A percentile compares a stretch with the other conserved stretches of the same genome.
Conservation (phyloP, 2,113 vertebrate species). For the Meriones unguiculatus region DNA sequence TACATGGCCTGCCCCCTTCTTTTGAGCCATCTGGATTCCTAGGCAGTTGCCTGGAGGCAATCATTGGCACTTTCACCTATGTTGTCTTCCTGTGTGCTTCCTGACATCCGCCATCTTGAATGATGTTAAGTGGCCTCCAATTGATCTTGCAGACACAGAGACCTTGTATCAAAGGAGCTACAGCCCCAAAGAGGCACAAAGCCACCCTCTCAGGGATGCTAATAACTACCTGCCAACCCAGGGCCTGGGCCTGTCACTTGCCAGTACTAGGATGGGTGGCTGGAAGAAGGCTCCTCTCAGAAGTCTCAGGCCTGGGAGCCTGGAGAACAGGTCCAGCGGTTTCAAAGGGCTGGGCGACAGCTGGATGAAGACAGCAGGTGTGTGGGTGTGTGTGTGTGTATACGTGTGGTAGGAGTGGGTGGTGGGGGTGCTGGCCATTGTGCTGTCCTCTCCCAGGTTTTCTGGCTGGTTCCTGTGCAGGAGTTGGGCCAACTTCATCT, state of each 20-base stretch:
- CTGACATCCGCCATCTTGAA: neutral
- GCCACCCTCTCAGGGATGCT: neutral
- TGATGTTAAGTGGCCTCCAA: neutral
- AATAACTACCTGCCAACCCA: accelerated
- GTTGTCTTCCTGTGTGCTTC: neutral
- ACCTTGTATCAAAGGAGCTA: neutral
- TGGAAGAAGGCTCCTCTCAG: neutral
- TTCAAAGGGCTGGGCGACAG: neutral
- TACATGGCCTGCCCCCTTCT: too few species aligned
- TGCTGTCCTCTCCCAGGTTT: neutral
- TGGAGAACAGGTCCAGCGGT: neutral
- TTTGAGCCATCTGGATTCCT: neutral
- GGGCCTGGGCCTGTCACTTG: neutral
- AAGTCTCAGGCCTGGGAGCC: neutral
- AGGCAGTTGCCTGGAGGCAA: neutral
- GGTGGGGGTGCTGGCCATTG: too few species aligned
- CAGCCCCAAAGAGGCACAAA: neutral
- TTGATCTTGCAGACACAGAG: neutral
- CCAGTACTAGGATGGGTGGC: neutral
- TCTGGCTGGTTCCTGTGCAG: neutral
- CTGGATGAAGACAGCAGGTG: neutral
- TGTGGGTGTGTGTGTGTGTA: too few species aligned
- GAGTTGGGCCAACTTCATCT: neutral
- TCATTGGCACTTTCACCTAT: neutral
- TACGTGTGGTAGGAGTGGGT: too few species aligned